These are phyloP conservation scores for Plumapathes pennacea DNA, from an alignment of 92 coral and sea anemone species.

Conservation along the genomic window DNA sequence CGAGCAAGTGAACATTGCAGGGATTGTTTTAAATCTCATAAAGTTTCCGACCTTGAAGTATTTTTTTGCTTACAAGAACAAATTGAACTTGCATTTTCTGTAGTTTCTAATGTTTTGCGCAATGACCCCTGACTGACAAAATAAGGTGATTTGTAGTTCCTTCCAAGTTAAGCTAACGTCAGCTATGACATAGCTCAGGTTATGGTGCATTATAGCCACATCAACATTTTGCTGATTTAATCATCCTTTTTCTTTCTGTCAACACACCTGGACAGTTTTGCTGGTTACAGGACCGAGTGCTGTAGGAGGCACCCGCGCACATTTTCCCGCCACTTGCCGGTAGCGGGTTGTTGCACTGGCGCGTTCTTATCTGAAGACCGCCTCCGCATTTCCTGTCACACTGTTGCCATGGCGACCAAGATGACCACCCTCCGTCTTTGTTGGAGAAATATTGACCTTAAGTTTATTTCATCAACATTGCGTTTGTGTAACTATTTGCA, in stretches of 20 bases:
- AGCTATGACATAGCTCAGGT: too few species aligned
- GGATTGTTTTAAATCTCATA: too few species aligned
- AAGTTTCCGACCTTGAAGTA: too few species aligned
- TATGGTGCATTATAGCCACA: too few species aligned
- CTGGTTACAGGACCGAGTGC: constrained; percentile 29
- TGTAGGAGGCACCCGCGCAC: constrained; percentile 39
- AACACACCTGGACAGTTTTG: constrained; percentile 48
- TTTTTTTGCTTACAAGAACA: background rate
- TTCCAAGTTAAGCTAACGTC: too few species aligned
- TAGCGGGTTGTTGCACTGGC: constrained; percentile 45
- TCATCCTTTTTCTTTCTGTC: too few species aligned
- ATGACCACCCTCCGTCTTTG: constrained; percentile 57
- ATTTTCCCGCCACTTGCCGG: constrained; percentile 55
- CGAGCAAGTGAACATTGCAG: too few species aligned
- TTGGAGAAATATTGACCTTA: background rate
- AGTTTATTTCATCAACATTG: background rate
- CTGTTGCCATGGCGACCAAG: constrained; percentile 47
- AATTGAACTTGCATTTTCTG: background rate
- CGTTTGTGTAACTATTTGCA: too few species aligned
- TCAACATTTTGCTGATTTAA: too few species aligned
- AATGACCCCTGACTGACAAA: background rate
- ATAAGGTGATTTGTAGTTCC: too few species aligned
- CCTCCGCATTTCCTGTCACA: constrained; percentile 61
- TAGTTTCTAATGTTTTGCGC: background rate
- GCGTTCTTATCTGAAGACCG: constrained; percentile 29